These are phyloP conservation scores for Spea hammondii DNA, from an alignment of 2,797 vertebrate species.

Conservation along the genomic window DNA sequence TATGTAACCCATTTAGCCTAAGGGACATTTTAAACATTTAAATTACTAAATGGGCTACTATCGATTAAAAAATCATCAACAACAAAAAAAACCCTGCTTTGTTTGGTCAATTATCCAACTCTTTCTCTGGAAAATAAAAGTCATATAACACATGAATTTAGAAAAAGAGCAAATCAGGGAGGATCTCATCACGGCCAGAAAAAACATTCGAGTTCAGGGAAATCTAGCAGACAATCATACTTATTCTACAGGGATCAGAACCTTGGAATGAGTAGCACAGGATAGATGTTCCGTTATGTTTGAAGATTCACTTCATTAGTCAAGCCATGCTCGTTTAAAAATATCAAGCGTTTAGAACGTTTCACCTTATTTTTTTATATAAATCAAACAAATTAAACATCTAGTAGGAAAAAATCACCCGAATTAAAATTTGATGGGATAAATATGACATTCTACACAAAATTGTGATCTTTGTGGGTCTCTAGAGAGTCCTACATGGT, in stretches of 20 bases:
- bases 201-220: conserved; percentile 7
- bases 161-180: background rate
- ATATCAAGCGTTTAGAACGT: conserved; percentile 24
- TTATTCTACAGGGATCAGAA: conserved; percentile 1
- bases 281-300: background rate
- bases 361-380: conserved; percentile 28
- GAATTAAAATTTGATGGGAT: conserved; percentile 19
- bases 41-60: no score
- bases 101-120: background rate
- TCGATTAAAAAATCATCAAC: no score
- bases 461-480: background rate
- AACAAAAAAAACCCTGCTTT: background rate
- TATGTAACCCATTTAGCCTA: no score
- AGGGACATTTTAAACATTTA: no score
- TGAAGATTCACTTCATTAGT: conserved; percentile 38
- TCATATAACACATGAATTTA: background rate
- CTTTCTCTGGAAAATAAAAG: background rate
- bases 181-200: background rate
- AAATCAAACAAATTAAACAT: conserved; percentile 40
- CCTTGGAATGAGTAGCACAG: conserved; percentile 9
- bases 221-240: background rate
- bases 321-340: background rate
- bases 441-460: background rate
- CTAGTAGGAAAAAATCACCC: conserved; percentile 12
- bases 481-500: background rate